Evolutionary conservation across 2,888 invertebrate genomes (phyloP), one percentile per base, ranked within the genome.

Genomic region (Heliconius charithonia): DNA sequence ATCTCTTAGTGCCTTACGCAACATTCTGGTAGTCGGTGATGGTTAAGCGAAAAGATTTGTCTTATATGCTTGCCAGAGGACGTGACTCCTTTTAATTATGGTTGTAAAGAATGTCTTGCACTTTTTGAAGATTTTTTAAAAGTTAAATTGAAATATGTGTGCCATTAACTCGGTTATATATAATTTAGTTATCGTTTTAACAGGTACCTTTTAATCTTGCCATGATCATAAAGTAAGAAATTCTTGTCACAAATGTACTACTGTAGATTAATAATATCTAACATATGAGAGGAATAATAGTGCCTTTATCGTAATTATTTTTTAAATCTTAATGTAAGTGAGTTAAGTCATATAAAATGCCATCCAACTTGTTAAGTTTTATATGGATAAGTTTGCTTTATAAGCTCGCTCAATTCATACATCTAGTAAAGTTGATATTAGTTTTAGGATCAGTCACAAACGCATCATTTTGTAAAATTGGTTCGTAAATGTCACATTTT

Each of bases 291-390:
- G 90, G 89, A 89, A 87, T 92, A 86, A 92, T n/a, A 91, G 93
- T 94, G 93, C 93, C 94, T 93, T 94, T 89, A 89, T 92, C 92
- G 89, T 93, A 91, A 91, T 92, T 90, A 89, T 87, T 91, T 59
- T 91, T 89, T 89, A 88, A 89, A 89, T 90, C 86, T 89, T 89
- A 91, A 85, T 89, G 76, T 95, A 94, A 94, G 94, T 92, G 92
- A 91, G 93, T 93, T 95, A 95, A 95, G 95, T 95, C 94, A 94
- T 93, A 92, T 93, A 92, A 93, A 93, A 95, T 95, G 95, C 95
- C 95, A 95, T 95, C 94, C 94, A 94, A 92, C 94, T 94, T 94
- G 94, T 94, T 95, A 94, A 95, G 94, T 94, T 95, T 94, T 94
- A 89, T 91, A 89, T 90, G 89, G 87, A 86, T 93, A 93, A 94